Base-by-base conservation (phyloP, 2,888 invertebrate genomes). In the Papilio protenor region DNA sequence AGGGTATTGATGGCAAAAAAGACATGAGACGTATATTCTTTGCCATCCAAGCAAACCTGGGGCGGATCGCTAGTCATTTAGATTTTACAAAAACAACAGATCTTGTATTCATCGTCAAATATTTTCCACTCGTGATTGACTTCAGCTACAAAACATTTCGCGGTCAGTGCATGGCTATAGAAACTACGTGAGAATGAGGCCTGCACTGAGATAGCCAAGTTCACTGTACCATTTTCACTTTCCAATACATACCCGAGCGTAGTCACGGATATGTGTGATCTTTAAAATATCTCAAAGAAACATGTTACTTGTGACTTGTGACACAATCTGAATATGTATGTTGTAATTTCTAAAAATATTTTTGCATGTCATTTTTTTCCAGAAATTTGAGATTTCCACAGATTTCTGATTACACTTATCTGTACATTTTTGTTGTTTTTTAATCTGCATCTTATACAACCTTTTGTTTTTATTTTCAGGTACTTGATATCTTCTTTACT, bases 401-500 rank as follows among this genome's bases (percentile, higher is more conserved):
- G n/a, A n/a, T 18, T 45, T 33, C n/a, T 45, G n/a, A 45, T 47
- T 40, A 40, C 40, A 49, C 21, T 55, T 55, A 55, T 55, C 55
- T 55, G 0, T 21, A 33, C 3, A 5, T 27, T 14, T 2, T 72
- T 23, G 27, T 72, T 72, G 55, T 33, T 57, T 73, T 61, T 66
- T 55, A 71, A n/a, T 45, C 3, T 69, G 3, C 5, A 45, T 45
- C n/a, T 69, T 69, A 12, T n/a, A n/a, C 45, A 12, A 0, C 18
- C 12, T 16, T 72, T 72, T 74, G 23, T 79, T 79, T 78, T 70
- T 27, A 27, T 77, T 82, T 82, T 57, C 82, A 82, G 82, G 82
- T 82, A 82, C 72, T 76, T 78, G 52, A 27, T 72, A n/a, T 75
- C 57, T 74, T n/a, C 78, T 16, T 70, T 11, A 40, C 18, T 33